These are phyloP conservation scores for Rynchops niger DNA, from an alignment of 2,113 vertebrate genomes.

Conservation along the genomic window DNA sequence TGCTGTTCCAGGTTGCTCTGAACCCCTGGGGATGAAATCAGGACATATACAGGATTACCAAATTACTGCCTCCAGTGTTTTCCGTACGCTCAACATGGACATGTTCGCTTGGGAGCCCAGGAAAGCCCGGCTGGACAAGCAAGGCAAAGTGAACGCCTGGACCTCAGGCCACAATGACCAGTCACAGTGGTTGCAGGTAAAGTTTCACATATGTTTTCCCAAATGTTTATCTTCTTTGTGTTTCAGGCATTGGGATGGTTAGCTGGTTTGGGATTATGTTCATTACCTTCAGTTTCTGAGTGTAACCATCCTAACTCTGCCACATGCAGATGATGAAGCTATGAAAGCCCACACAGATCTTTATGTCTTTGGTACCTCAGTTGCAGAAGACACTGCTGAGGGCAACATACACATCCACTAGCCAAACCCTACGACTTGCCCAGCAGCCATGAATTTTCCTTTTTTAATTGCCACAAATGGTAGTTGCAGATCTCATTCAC, in stretches of 20 bases:
- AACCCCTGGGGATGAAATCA: slow-evolving; percentile 97
- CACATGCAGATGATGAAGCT: neutral
- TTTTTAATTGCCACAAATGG: neutral
- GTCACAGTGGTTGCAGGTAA: slow-evolving; percentile 98
- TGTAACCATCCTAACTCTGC: neutral
- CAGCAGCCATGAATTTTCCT: neutral
- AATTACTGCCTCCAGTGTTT: slow-evolving; percentile 92
- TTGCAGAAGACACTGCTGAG: neutral
- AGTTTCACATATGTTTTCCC: neutral
- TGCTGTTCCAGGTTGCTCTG: slow-evolving; percentile 88
- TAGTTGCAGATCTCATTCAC: neutral
- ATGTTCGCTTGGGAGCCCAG: slow-evolving; percentile 99
- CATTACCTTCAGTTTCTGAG: neutral
- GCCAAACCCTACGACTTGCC: neutral
- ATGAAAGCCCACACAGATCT: neutral
- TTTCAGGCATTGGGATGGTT: neutral
- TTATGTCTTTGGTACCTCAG: neutral
- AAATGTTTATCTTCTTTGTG: neutral
- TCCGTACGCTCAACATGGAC: slow-evolving; percentile 98
- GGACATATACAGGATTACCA: slow-evolving; percentile 96
- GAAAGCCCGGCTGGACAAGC: slow-evolving; percentile 95
- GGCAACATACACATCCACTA: neutral
- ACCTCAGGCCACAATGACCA: slow-evolving; percentile 96
- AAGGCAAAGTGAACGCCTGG: slow-evolving; percentile 99
- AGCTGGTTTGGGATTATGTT: neutral